A percentile compares a stretch with the other conserved stretches of the same genome.
Conservation (phyloP, 1,140 invertebrate species). For the Oreohelix idahoensis region DNA sequence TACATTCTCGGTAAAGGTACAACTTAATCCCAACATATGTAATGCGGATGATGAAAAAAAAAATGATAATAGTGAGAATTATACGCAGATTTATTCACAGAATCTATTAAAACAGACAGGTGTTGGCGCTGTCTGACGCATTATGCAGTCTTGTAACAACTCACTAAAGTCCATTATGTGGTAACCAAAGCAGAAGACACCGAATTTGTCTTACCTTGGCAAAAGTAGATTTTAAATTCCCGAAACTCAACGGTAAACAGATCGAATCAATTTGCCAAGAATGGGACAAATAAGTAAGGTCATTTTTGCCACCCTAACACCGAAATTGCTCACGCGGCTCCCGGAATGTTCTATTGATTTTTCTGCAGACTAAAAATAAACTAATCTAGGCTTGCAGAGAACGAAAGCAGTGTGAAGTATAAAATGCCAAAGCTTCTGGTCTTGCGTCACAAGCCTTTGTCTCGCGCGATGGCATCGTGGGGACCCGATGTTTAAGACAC, state of each 20-base stretch:
- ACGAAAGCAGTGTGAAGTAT: slow-evolving; percentile 4
- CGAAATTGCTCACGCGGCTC: slow-evolving; percentile 11
- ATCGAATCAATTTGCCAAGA: background rate
- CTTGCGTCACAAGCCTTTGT: slow-evolving; percentile 28
- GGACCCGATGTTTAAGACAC: background rate
- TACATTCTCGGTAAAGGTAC: too few relatives aligned
- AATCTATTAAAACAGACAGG: too few relatives aligned
- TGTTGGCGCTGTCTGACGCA: too few relatives aligned
- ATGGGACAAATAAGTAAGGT: slow-evolving; percentile 20
- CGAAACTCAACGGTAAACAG: background rate
- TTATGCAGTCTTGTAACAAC: too few relatives aligned
- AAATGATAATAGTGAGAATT: too few relatives aligned
- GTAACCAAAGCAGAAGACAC: background rate
- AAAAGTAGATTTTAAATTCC: background rate
- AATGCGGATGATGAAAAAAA: too few relatives aligned
- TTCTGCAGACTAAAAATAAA: slow-evolving; percentile 14
- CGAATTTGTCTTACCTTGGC: background rate
- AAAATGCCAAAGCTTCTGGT: slow-evolving; percentile 24
- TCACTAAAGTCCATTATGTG: too few relatives aligned
- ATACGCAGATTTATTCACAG: too few relatives aligned
- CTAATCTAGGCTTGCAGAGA: background rate
- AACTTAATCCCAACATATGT: too few relatives aligned
- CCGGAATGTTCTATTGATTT: slow-evolving; percentile 10
- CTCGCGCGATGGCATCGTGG: slow-evolving; percentile 1
- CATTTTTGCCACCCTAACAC: slow-evolving; percentile 9